Conservation (phyloP, 1,140 invertebrate genomes). For the Ceratosolen solmsi region DNA sequence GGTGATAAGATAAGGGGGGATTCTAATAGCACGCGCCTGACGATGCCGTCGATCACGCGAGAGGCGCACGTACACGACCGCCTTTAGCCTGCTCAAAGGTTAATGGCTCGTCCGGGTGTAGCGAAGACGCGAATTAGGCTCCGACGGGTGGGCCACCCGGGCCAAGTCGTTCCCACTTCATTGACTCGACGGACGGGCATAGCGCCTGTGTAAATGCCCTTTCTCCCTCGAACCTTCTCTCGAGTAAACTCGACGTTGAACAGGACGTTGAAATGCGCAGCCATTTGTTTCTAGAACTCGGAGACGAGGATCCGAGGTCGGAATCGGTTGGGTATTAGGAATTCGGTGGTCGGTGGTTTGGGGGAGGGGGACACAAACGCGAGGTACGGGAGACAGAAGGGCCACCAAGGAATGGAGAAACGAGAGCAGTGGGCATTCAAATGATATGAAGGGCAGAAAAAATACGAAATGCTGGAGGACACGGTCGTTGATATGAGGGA, state of each 20-base stretch:
- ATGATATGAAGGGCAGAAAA: neutral
- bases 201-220: neutral
- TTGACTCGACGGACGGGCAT: neutral
- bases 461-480: neutral
- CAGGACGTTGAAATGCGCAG: neutral
- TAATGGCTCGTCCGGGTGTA: neutral
- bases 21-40: neutral
- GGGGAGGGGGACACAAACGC: neutral
- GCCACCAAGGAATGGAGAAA: neutral
- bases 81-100: neutral
- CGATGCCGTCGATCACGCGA: no score
- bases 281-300: neutral
- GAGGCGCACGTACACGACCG: neutral
- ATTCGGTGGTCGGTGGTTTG: neutral
- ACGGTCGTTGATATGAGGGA: neutral
- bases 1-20: neutral
- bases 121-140: slow-evolving; percentile 28
- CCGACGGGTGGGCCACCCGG: neutral
- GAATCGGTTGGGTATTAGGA: no score
- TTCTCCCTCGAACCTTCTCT: neutral
- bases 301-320: neutral
- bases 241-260: neutral
- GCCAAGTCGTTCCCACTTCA: slow-evolving; percentile 32
- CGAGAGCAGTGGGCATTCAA: neutral
- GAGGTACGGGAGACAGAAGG: neutral